Evolutionary conservation across 2,888 invertebrate species (phyloP), one percentile per base, ranked within the genome.

Genomic region (Syrphus vitripennis): DNA sequence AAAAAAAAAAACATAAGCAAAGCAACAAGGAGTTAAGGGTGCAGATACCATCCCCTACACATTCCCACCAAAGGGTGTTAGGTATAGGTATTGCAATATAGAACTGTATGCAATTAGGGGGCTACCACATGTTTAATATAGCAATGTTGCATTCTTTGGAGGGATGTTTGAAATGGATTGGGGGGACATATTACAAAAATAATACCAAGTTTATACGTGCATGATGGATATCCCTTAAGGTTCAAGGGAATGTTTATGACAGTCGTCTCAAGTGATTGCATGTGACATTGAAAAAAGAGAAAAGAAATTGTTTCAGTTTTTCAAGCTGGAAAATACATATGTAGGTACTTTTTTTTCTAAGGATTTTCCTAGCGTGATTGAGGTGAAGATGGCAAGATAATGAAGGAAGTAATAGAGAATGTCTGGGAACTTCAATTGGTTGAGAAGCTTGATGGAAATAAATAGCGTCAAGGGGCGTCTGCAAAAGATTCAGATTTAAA

Each of bases 191-290:
- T 74, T 70, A 70, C 67, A 72, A 69, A 72, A 69, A 69, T 83
- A 16, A 14, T 59, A 42, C 19, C 61, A 21, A 14, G 42, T 21
- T 9, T 2, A 3, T 12, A 53, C 61, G 26, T 50, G 29, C 40
- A 65, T 57, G 74, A 67, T 53, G 71, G 24, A 77, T 71, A 65
- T 57, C 31, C 76, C 75, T 45, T 9, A 21, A 40, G 79, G 79
- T 67, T 67, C 67, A 67, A 45, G 42, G 45, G 24, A 65, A 63
- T 70, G 71, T 31, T 59, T 79, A 63, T 34, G 55, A 65, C 40
- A 83, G 63, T 55, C 79, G 75, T 79, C 76, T 76, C 59, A 45
- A 76, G 67, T 67, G 76, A 84, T 71, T 76, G 71, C 84, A 80
- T 70, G 71, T 76, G 84, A 80, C 84, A 80, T 76, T 80, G 76